Conservation (phyloP, 2,113 vertebrate genomes). For the Aspidoscelis tigris region DNA sequence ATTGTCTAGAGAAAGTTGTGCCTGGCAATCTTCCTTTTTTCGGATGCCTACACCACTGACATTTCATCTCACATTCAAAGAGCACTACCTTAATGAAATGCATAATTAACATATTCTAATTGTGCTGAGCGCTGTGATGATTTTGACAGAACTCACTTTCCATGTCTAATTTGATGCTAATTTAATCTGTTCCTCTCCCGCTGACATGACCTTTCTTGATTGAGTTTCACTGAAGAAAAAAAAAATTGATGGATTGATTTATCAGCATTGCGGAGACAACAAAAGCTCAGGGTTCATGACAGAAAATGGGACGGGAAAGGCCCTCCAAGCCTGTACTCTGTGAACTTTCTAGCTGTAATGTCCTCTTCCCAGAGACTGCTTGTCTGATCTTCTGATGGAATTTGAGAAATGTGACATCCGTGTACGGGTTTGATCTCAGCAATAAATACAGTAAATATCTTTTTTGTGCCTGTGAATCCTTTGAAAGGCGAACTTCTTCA, state of each 20-base stretch:
- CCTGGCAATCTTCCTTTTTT: conserved; percentile 99
- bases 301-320: conserved; percentile 72
- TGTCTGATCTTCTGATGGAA: conserved; percentile 82
- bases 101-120: conserved; percentile 99
- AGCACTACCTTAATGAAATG: conserved; percentile 99
- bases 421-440: conserved; percentile 72
- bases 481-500: conserved; percentile 54
- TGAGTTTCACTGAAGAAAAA: conserved; percentile 99
- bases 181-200: conserved; percentile 99
- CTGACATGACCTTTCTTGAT: conserved; percentile 99
- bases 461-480: conserved; percentile 55
- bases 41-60: conserved; percentile 99
- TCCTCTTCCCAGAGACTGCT: conserved; percentile 74
- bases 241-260: conserved; percentile 98
- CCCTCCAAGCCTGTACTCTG: conserved; percentile 67
- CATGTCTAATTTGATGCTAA: conserved; percentile 99
- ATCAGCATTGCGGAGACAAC: conserved; percentile 98
- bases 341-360: conserved; percentile 72
- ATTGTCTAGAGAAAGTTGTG: conserved; percentile 99
- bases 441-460: conserved; percentile 76
- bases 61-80: conserved; percentile 99
- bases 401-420: conserved; percentile 79
- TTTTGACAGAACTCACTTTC: conserved; percentile 99
- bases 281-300: conserved; percentile 90
- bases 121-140: conserved; percentile 99